These are phyloP conservation scores for Nasonia longicornis DNA, from an alignment of 1,140 invertebrate species.

Conservation along the genomic window DNA sequence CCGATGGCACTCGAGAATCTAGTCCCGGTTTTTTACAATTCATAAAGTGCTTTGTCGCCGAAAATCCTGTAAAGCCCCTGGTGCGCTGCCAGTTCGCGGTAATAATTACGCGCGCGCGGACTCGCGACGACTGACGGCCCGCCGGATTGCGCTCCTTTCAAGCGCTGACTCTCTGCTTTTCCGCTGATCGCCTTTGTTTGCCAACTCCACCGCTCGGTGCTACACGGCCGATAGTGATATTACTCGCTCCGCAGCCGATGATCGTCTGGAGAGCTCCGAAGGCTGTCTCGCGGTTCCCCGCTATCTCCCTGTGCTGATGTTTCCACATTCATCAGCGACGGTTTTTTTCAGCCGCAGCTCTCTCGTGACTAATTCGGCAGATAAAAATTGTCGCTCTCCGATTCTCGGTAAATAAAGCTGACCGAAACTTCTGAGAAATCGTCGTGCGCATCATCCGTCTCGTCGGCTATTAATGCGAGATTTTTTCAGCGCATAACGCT, in stretches of 20 bases:
- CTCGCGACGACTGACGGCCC: neutral
- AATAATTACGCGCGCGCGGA: conserved; percentile 2
- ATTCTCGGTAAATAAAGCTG: neutral
- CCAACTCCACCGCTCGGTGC: neutral
- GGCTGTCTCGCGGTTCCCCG: neutral
- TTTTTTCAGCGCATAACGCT: neutral
- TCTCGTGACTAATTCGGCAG: neutral
- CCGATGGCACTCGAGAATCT: conserved; percentile 20
- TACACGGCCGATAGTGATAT: conserved; percentile 7
- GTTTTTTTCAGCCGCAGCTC: too few species aligned
- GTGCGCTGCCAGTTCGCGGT: conserved; percentile 49
- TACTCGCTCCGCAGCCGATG: neutral
- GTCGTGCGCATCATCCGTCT: neutral
- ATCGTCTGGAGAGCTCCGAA: neutral
- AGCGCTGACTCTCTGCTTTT: conserved; percentile 23
- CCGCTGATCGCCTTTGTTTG: conserved; percentile 17
- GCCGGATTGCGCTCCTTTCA: neutral
- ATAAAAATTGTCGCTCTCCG: neutral
- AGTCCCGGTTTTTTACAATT: conserved; percentile 56
- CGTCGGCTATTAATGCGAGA: neutral
- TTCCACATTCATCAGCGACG: neutral
- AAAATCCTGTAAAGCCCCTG: conserved; percentile 53
- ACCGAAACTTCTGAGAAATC: neutral
- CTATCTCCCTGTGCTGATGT: too few species aligned
- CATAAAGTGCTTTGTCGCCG: conserved; percentile 62